Percentiles rank a stretch among this genome's conserved stretches.
These are phyloP conservation scores for Sisor rabdophorus DNA, from an alignment of 2,113 vertebrate species.

Conservation along the genomic window DNA sequence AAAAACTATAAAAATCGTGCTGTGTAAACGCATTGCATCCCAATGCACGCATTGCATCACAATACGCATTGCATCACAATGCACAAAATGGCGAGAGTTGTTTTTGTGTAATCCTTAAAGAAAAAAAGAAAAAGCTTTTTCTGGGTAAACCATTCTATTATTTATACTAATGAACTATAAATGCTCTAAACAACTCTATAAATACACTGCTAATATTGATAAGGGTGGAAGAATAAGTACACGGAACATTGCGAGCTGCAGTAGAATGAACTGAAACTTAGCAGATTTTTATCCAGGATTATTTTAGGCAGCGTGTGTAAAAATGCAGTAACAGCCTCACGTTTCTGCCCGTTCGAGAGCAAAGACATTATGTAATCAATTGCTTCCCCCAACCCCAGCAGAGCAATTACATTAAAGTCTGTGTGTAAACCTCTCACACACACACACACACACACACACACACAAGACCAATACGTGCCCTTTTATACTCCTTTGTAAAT, in stretches of 20 bases:
- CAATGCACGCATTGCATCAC: no score
- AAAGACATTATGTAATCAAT: conserved; percentile 5
- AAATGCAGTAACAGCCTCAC: background rate
- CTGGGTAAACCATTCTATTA: no score
- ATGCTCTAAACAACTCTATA: no score
- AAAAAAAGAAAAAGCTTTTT: no score
- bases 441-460: background rate
- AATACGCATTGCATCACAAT: no score
- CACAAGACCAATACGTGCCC: background rate
- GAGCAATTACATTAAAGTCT: conserved; percentile 12
- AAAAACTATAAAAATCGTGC: no score
- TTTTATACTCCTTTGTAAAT: no score
- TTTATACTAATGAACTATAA: no score
- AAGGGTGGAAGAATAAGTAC: background rate
- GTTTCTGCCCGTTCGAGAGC: background rate
- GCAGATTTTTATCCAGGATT: background rate
- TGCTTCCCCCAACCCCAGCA: conserved; percentile 10
- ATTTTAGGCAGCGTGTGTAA: background rate
- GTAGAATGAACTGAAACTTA: background rate
- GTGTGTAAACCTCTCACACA: background rate
- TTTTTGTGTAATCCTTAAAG: no score
- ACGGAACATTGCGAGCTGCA: background rate
- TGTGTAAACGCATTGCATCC: no score
- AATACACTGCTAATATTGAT: no score
- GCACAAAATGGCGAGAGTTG: no score